Evolutionary conservation across 2,888 invertebrate species (phyloP).

Genomic region (Polylopha cassiicola): DNA sequence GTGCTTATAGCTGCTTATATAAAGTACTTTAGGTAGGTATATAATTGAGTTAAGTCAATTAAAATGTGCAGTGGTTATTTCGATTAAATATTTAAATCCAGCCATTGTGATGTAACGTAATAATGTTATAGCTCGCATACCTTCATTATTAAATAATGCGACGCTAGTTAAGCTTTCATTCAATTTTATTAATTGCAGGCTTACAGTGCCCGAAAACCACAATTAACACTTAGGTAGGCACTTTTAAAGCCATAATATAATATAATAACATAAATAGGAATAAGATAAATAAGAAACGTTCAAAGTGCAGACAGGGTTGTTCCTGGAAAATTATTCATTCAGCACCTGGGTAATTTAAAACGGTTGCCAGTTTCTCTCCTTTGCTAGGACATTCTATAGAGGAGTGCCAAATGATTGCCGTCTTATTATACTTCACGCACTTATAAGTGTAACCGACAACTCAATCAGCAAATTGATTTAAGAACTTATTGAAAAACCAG

Average conservation of each 20-base stretch:
- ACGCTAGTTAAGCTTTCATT: slow-evolving; percentile 9
- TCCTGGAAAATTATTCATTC: slow-evolving; percentile 30
- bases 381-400: slow-evolving; percentile 22
- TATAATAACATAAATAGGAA: not conserved
- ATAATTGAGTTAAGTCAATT: too few relatives aligned
- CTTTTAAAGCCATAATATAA: too few relatives aligned
- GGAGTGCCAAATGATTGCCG: slow-evolving; percentile 37
- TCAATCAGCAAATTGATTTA: too few relatives aligned
- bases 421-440: too few relatives aligned
- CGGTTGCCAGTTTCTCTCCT: slow-evolving; percentile 25
- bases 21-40: too few relatives aligned
- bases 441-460: too few relatives aligned
- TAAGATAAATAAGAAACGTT: slow-evolving; percentile 8
- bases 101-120: slow-evolving; percentile 5
- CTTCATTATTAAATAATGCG: slow-evolving; percentile 15
- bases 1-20: too few relatives aligned
- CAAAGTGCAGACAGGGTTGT: slow-evolving; percentile 28
- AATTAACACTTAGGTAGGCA: slow-evolving; percentile 7
- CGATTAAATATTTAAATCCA: slow-evolving; percentile 10
- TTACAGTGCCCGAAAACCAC: slow-evolving; percentile 4
- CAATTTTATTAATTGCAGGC: slow-evolving; percentile 8
- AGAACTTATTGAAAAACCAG: too few relatives aligned
- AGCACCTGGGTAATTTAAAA: slow-evolving; percentile 37
- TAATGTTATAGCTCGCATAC: slow-evolving; percentile 5
- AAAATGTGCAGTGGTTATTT: slow-evolving; percentile 1